Base-by-base conservation (phyloP, 2,113 vertebrate species). In the Pristiophorus japonicus region DNA sequence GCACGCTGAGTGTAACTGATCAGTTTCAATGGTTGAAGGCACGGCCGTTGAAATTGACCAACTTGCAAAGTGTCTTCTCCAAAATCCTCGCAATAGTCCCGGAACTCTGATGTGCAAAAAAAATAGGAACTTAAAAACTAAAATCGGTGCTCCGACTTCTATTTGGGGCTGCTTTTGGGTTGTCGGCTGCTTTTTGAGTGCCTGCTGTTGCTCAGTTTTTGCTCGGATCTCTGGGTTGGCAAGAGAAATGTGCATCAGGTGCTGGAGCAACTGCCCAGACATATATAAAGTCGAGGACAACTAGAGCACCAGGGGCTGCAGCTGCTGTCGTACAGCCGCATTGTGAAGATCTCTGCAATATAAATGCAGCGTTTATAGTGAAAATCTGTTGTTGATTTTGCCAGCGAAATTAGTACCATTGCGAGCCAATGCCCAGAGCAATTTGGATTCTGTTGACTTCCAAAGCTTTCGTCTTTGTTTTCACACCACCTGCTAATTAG, bases 391-490 rank as follows among this genome's bases (percentile, higher is more conserved):
- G 88, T 92, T 92, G 55, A 92, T 92, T 92, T 92, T 92, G 88
- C 59, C 88, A 63, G 88, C 7, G 16, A 65, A 92, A 92, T 92
- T 65, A 63, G 88, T 63, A 63, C 88, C 34, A 92, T 63, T 63
- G 88, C n/a, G 55, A 91, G 55, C 55, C 30, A 18, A 59, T 92
- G 88, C 88, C 59, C 88, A 65, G 88, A 59, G 88, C 88, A 65
- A 92, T 92, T 92, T 63, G 55, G 88, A 92, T 92, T 92, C 59
- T 92, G 88, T 92, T 63, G 88, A 92, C 88, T 92, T 92, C 88
- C 88, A 65, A 92, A 63, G 88, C 88, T 92, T 92, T 92, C 65
- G 59, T 62, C 88, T 38, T 91, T 92, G 88, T 92, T 92, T 92
- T 92, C 59, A 65, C 88, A 92, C 88, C 88, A 38, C 88, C 88